Evolutionary conservation across 2,113 vertebrate genomes (phyloP), one percentile per base, ranked within the genome.

Genomic region (Miniopterus natalensis): DNA sequence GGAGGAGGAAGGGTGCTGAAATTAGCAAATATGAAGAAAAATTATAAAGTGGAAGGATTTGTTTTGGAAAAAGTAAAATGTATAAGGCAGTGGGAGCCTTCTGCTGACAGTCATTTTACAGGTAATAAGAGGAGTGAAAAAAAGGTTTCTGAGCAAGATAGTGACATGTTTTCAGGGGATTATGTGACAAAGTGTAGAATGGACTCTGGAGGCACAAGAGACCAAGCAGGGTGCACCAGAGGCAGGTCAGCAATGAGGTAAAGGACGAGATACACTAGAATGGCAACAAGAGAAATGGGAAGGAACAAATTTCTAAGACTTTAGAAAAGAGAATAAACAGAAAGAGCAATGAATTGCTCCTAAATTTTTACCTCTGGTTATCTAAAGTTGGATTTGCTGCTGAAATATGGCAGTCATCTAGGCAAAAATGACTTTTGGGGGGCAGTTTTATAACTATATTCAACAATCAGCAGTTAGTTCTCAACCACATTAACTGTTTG

Each of bases 81-180:
- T 61, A 2, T 78, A 83, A 74, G 4, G 42, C 2, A 92, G 13
- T 25, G 10, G 29, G 5, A 51, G 8, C 17, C 77, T 92, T 70
- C 25, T 71, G 12, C 6, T 59, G 20, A 95, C 68, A 47, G 27
- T 92, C 63, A 78, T 47, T 87, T 84, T 85, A 61, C 11, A 96
- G 55, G 73, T 51, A 88, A 47, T n/a, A 61, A 81, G 5, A 74
- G n/a, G 14, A 74, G 47, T 17, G 13, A 66, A 70, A 23, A 61
- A 55, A 23, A 93, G 31, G 15, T 57, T 96, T 95, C 77, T 94
- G 79, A 95, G 88, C 47, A 92, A 88, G n/a, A 70, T 5, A 84
- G 40, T 65, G 3, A 45, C 11, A 40, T 27, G 6, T 84, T 93
- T 93, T 84, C 79, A 71, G 40, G 27, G 51, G 45, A 55, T 96